These are phyloP conservation scores for Dendrolimus pini DNA, from an alignment of 2,888 invertebrate genomes.

Conservation along the genomic window DNA sequence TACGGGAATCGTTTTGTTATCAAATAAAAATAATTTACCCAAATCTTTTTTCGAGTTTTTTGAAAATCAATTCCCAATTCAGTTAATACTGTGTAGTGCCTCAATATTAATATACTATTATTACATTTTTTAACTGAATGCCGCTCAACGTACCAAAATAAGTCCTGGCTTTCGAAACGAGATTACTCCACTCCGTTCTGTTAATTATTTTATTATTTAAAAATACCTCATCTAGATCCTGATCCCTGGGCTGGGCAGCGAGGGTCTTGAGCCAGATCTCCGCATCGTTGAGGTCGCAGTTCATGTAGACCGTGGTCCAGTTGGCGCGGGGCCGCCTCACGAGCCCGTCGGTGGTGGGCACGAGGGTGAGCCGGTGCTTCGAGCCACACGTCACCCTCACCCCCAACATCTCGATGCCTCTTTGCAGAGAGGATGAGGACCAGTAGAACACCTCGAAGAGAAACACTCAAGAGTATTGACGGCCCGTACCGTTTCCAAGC, in stretches of 20 bases:
- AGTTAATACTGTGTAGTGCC: too few relatives aligned
- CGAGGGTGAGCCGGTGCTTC: conserved; percentile 83
- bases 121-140: too few relatives aligned
- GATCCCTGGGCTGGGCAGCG: conserved; percentile 47
- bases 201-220: too few relatives aligned
- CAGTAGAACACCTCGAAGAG: conserved; percentile 87
- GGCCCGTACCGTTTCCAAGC: too few relatives aligned
- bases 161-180: too few relatives aligned
- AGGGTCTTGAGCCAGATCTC: conserved; percentile 95
- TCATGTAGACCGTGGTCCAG: conserved; percentile 96
- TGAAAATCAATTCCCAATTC: too few relatives aligned
- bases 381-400: conserved; percentile 89
- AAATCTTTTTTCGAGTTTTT: too few relatives aligned
- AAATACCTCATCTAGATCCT: conserved; percentile 36
- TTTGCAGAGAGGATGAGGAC: conserved; percentile 97
- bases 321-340: conserved; percentile 90
- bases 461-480: background rate
- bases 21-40: too few relatives aligned
- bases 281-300: conserved; percentile 93
- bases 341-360: conserved; percentile 86
- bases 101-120: too few relatives aligned
- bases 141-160: too few relatives aligned
- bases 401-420: conserved; percentile 91
- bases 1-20: too few relatives aligned
- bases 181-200: too few relatives aligned